Base-by-base conservation (phyloP, 1,140 invertebrate genomes). In the Brachionus paranguensis region DNA sequence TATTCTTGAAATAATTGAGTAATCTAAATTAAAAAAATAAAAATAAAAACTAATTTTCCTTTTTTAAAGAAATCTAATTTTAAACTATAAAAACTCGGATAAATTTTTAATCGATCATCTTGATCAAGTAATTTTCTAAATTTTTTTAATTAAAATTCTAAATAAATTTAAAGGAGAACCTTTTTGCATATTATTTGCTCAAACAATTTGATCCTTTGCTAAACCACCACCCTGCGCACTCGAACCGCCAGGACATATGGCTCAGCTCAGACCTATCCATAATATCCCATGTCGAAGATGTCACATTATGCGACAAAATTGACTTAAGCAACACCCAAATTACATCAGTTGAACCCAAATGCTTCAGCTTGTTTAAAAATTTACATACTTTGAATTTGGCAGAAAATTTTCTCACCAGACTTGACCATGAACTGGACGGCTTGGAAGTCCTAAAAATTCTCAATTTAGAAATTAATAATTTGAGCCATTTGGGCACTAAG, bases 121-220 rank as follows among this genome's bases (percentile, higher is more conserved):
- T n/a, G 68, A 72, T 43, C 11, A 72, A 60, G 53, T 60, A 60
- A 60, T 60, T 60, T 24, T 10, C 17, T 2, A 47, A 47, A 33
- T 33, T 47, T 12, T 10, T 17, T 8, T 0, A 20, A 24, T 60
- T 17, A 55, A 55, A 55, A 24, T 47, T 4, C 14, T 47, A 14
- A 47, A 12, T 12, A 1, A 12, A 47, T 47, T 47, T 12, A 47
- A 47, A 47, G 37, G 68, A 72, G 12, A 72, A 72, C 8, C 33
- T 72, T 17, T 20, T 43, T 43, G 68, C 68, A 43, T 72, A 20
- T 41, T 45, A 72, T 17, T 17, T 72, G 5, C 68, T 72, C 2
- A 72, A 72, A 43, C 41, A 72, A 72, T 43, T 72, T 10, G 68
- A 72, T 43, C 68, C 68, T 8, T 72, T 72, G 41, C n/a, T 72